Conservation (phyloP, 2,888 invertebrate genomes). For the Panzeria rudis region DNA sequence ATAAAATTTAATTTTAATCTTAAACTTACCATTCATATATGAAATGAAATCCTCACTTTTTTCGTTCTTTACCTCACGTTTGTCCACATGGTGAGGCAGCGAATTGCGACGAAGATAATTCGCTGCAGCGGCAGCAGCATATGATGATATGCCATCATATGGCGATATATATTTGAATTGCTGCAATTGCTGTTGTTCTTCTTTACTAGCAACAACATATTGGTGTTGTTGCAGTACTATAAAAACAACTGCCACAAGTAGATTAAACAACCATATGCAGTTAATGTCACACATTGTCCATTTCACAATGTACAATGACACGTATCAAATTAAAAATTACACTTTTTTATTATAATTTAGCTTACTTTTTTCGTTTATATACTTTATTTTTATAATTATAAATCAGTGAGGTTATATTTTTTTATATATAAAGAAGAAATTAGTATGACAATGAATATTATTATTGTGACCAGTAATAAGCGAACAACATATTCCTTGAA, state of each 20-base stretch:
- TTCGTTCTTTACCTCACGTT: constrained; percentile 58
- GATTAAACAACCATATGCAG: constrained; percentile 77
- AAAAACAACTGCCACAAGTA: constrained; percentile 75
- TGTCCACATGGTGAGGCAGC: constrained; percentile 43
- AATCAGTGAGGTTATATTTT: constrained; percentile 12
- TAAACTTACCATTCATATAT: constrained; percentile 69
- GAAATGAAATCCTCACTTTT: constrained; percentile 67
- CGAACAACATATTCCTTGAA: constrained; percentile 15
- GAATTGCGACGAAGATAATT: constrained; percentile 58
- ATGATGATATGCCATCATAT: constrained; percentile 58
- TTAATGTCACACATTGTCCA: constrained; percentile 79
- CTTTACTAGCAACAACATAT: constrained; percentile 55
- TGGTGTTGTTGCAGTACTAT: constrained; percentile 71
- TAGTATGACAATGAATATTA: background rate
- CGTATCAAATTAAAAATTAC: constrained; percentile 59
- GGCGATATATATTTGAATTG: constrained; percentile 43
- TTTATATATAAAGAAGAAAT: constrained; percentile 4
- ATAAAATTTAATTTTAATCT: background rate
- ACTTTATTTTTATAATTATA: constrained; percentile 22
- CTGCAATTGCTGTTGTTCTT: constrained; percentile 37
- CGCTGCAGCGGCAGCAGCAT: constrained; percentile 57
- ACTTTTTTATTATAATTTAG: constrained; percentile 18
- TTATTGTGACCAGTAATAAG: background rate
- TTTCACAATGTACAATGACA: constrained; percentile 74
- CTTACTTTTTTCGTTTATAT: constrained; percentile 8